Evolutionary conservation across 2,888 invertebrate species (phyloP).

Genomic region (Thera britannica): DNA sequence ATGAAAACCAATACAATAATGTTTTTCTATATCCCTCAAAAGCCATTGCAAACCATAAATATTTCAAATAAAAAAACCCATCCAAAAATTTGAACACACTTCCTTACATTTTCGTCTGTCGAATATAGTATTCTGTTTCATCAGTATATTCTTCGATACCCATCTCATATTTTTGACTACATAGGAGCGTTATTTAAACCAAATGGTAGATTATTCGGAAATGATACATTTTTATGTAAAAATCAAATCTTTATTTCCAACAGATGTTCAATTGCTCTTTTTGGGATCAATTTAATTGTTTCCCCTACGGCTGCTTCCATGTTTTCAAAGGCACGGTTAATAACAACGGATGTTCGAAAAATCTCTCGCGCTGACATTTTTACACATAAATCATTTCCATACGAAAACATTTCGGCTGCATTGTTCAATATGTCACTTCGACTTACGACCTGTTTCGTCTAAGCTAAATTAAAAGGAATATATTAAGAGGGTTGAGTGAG

Average conservation of each 20-base stretch:
- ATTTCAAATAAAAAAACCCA: too few species aligned
- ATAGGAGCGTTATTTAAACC: too few species aligned
- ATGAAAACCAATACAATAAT: too few species aligned
- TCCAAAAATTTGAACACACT: too few species aligned
- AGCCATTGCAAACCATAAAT: too few species aligned
- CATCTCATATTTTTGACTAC: too few species aligned
- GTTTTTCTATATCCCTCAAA: too few species aligned
- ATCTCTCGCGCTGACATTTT: conserved; percentile 68
- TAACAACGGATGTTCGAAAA: conserved; percentile 71
- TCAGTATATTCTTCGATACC: too few species aligned
- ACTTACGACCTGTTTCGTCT: conserved; percentile 82
- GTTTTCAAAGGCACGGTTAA: conserved; percentile 66
- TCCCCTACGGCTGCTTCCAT: conserved; percentile 59
- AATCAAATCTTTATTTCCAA: not conserved
- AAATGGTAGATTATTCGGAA: too few species aligned
- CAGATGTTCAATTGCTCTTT: conserved; percentile 5
- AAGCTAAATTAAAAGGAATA: conserved; percentile 70
- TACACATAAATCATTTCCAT: conserved; percentile 83
- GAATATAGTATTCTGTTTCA: too few species aligned
- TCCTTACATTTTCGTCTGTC: too few species aligned
- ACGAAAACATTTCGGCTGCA: conserved; percentile 82
- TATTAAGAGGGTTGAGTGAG: conserved; percentile 55
- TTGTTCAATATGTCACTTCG: conserved; percentile 84
- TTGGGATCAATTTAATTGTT: conserved; percentile 57
- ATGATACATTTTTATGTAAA: not conserved